Evolutionary conservation across 2,113 vertebrate species (phyloP), one percentile per base, ranked within the genome.

Genomic region (Columba livia): DNA sequence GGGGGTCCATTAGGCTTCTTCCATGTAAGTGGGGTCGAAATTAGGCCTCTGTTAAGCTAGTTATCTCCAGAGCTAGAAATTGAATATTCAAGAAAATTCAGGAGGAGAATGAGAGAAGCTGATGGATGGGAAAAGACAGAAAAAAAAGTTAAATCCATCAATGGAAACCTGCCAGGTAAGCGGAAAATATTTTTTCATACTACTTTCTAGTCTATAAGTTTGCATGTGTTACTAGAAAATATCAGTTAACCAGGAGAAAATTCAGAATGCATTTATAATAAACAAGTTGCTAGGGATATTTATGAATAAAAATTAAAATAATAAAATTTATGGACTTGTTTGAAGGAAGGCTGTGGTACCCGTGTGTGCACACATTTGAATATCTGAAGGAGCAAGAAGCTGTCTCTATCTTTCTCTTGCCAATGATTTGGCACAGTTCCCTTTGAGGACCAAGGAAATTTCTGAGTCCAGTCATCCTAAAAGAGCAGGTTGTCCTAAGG

Each of bases 21-120:
- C 85, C 83, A 73, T 88, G 40, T 70, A 93, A 90, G 67, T 70
- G 54, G 58, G 75, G 72, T 95, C 88, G 95, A 85, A 88, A 84
- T 78, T 62, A 78, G 64, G 42, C 48, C 62, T 79, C 78, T 94
- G 66, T 84, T 91, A 93, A 95, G 44, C 32, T 58, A 84, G 83
- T 83, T 88, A 70, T 88, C 67, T 88, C 60, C 83, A 70, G 67
- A 85, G 79, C 36, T 75, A 82, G 54, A 28, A 79, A 79, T 28
- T 58, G 31, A 25, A 32, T 88, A 28, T 28, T 85, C 61, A 87
- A 56, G 57, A 85, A 85, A 44, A 87, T 65, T 53, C 32, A 85
- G 13, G 38, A 64, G 67, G 21, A 89, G 44, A 14, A 64, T 84
- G 51, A 87, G 67, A 58, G 61, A 84, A 87, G 23, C 19, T 34